phyloP scores from a whole-genome alignment of 1,140 invertebrate genomes.

The Aphis craccivora region DNA sequence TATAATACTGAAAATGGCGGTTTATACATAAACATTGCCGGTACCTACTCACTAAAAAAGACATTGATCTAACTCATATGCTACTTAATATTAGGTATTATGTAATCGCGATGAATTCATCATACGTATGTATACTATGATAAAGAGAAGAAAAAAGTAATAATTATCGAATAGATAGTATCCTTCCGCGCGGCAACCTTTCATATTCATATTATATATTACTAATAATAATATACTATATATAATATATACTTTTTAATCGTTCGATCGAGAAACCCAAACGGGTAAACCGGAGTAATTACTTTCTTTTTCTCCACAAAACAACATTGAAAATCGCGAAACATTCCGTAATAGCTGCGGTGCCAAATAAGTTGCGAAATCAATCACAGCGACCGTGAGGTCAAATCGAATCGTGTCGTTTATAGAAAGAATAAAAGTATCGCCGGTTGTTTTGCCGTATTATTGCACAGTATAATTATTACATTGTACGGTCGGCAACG shows the following conservation, averaged over 20 bases:
- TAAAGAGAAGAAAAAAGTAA: neutral
- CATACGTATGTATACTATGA: neutral
- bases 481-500: neutral
- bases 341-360: constrained; percentile 44
- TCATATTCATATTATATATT: neutral
- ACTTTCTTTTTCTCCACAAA: constrained; percentile 31
- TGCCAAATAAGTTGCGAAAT: constrained; percentile 50
- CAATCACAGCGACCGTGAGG: constrained; percentile 43
- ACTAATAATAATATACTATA: neutral
- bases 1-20: neutral
- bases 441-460: neutral
- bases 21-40: neutral
- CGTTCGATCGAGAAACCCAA: neutral
- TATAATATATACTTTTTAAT: neutral
- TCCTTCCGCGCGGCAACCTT: neutral
- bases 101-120: neutral
- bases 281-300: neutral
- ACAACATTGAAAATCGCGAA: constrained; percentile 43
- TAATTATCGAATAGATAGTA: neutral
- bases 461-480: neutral
- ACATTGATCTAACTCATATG: neutral
- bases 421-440: neutral
- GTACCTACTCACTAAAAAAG: neutral
- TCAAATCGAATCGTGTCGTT: constrained; percentile 45
- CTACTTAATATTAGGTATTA: neutral